Conservation (phyloP, 2,113 vertebrate genomes). For the Pangasianodon gigas region DNA sequence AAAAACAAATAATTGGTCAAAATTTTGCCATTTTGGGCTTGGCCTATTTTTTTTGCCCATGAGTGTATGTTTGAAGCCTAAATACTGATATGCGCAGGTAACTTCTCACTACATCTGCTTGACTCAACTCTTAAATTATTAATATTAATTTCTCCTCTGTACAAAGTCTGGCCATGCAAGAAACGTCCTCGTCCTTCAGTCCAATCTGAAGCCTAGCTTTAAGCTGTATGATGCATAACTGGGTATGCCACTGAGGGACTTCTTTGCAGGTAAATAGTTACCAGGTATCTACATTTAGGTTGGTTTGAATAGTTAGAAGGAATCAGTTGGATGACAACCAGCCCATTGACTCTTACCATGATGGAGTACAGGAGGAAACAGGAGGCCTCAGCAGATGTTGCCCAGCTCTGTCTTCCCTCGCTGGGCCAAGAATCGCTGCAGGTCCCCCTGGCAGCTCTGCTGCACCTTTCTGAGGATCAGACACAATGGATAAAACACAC, state of each 20-base stretch:
- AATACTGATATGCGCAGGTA: neutral
- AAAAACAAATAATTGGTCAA: no score
- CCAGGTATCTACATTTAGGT: neutral
- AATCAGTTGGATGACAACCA: neutral
- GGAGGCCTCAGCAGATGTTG: conserved; percentile 68
- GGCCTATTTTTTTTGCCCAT: no score
- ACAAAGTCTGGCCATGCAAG: neutral
- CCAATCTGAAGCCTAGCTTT: neutral
- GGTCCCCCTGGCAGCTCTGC: conserved; percentile 68
- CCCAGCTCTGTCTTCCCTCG: conserved; percentile 66
- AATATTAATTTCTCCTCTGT: neutral
- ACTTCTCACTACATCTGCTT: neutral
- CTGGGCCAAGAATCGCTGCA: conserved; percentile 60
- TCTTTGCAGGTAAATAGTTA: neutral
- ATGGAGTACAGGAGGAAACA: conserved; percentile 46
- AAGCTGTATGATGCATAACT: neutral
- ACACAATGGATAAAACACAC: conserved; percentile 71
- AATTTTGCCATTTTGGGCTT: no score
- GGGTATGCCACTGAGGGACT: neutral
- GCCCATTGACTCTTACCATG: conserved; percentile 70
- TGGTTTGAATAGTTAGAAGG: neutral
- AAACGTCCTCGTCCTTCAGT: neutral
- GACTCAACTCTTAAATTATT: neutral
- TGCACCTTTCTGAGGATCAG: conserved; percentile 66
- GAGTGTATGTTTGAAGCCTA: neutral